Percentiles rank a stretch among this genome's conserved stretches.
Conservation (phyloP, 2,888 invertebrate species). For the Nephrotoma appendiculata region DNA sequence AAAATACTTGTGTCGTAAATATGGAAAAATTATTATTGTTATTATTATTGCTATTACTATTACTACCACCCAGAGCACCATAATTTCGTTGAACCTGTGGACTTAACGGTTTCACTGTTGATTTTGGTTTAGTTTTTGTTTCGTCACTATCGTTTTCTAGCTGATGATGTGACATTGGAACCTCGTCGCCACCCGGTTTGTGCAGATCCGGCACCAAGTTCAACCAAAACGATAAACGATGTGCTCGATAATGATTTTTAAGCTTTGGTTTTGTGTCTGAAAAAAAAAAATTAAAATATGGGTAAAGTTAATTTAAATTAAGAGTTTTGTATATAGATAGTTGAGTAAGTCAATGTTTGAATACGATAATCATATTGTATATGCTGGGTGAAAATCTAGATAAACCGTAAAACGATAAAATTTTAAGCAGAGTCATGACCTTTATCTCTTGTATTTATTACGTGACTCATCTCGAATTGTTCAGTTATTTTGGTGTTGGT, state of each 20-base stretch:
- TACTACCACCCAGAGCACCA: not conserved
- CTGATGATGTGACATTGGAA: conserved; percentile 72
- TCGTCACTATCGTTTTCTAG: conserved; percentile 56
- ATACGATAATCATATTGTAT: not conserved
- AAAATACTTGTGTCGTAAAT: conserved; percentile 32
- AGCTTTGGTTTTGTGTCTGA: conserved; percentile 78
- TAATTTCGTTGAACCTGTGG: conserved; percentile 25
- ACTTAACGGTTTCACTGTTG: conserved; percentile 35
- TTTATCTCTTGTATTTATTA: not conserved
- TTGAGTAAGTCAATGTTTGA: not conserved
- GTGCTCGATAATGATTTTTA: conserved; percentile 88
- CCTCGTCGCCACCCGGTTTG: conserved; percentile 74
- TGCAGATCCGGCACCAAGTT: conserved; percentile 87
- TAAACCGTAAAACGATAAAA: not conserved
- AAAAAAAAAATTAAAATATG: conserved; percentile 22
- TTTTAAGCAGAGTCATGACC: not conserved
- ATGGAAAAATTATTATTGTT: conserved; percentile 18
- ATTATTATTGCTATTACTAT: not conserved
- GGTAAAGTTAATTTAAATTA: not conserved
- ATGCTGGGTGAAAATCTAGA: not conserved
- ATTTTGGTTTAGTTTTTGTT: conserved; percentile 49
- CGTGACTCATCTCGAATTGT: not conserved
- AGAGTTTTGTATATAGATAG: not conserved
- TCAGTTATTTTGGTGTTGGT: not conserved
- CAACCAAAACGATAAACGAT: conserved; percentile 85